These are phyloP conservation scores for Rynchops niger DNA, from an alignment of 2,113 vertebrate species.

Conservation along the genomic window DNA sequence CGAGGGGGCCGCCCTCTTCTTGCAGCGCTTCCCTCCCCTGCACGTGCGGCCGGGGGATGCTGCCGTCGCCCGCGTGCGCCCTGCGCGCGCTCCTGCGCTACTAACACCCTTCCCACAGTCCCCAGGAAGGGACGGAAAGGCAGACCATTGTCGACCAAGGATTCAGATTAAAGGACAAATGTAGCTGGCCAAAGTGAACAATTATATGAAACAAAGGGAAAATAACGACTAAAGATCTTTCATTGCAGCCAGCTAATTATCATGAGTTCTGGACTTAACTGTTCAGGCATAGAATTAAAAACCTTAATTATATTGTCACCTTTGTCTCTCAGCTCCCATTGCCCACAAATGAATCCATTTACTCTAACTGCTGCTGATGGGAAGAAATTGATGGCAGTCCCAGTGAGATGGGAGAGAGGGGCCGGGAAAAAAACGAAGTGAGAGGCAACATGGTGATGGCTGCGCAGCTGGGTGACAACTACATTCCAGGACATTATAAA, in stretches of 20 bases:
- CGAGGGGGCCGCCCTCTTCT: fast-evolving
- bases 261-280: slow-evolving; percentile 95
- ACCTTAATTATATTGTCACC: slow-evolving; percentile 98
- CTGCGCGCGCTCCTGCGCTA: fast-evolving
- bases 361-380: slow-evolving; percentile 81
- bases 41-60: fast-evolving
- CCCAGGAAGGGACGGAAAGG: neutral
- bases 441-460: slow-evolving; percentile 57
- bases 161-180: slow-evolving; percentile 73
- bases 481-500: slow-evolving; percentile 78
- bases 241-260: slow-evolving; percentile 92
- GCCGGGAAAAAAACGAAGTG: neutral
- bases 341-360: slow-evolving; percentile 85
- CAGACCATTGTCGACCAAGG: slow-evolving; percentile 1
- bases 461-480: slow-evolving; percentile 72
- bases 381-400: slow-evolving; percentile 81
- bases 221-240: slow-evolving; percentile 93
- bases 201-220: slow-evolving; percentile 82
- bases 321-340: slow-evolving; percentile 81
- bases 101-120: neutral
- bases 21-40: neutral
- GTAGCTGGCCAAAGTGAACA: slow-evolving; percentile 74
- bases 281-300: slow-evolving; percentile 99
- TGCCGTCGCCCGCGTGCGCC: fast-evolving
- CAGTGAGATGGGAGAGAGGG: slow-evolving; percentile 69